Percentiles rank a stretch among this genome's conserved stretches.
Evolutionary conservation across 2,797 vertebrate genomes (phyloP).

Genomic region (Anabas testudineus): DNA sequence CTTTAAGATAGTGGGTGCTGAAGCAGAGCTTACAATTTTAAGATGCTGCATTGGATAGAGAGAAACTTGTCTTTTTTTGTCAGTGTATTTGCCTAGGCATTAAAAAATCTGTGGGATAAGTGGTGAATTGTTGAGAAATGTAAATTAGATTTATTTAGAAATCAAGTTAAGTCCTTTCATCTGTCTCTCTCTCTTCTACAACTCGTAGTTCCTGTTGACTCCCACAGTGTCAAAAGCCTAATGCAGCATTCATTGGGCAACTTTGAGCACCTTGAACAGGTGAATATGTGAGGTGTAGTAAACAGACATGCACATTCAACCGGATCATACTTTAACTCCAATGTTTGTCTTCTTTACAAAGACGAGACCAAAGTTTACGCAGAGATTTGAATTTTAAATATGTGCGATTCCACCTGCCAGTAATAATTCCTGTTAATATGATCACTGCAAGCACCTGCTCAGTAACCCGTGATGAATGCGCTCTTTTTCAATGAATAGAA

Average conservation of each 20-base stretch:
- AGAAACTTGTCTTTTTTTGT: conserved; percentile 20
- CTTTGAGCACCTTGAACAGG: background rate
- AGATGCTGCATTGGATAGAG: conserved; percentile 6
- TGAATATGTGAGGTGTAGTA: background rate
- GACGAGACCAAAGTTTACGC: conserved; percentile 6
- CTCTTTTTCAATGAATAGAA: conserved; percentile 19
- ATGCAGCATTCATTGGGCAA: background rate
- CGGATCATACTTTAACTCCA: background rate
- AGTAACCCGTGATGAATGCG: conserved; percentile 23
- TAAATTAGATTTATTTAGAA: conserved; percentile 28
- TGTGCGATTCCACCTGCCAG: conserved; percentile 1
- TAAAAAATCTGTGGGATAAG: conserved; percentile 8
- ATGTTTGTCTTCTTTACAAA: conserved; percentile 7
- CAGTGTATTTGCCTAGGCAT: conserved; percentile 15
- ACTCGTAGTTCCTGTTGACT: conserved; percentile 5
- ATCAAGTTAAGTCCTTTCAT: conserved; percentile 14
- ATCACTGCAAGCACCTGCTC: conserved; percentile 11
- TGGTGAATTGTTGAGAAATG: conserved; percentile 13
- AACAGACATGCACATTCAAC: background rate
- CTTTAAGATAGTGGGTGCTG: conserved; percentile 49
- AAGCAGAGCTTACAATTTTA: conserved; percentile 27
- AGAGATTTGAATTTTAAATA: conserved; percentile 10
- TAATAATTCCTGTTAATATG: conserved; percentile 33
- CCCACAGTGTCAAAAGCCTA: background rate
- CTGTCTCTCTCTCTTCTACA: background rate